Percentiles rank a stretch among this genome's conserved stretches.
These are phyloP conservation scores for Phrynocephalus versicolor DNA, from an alignment of 2,113 vertebrate species.

Conservation along the genomic window DNA sequence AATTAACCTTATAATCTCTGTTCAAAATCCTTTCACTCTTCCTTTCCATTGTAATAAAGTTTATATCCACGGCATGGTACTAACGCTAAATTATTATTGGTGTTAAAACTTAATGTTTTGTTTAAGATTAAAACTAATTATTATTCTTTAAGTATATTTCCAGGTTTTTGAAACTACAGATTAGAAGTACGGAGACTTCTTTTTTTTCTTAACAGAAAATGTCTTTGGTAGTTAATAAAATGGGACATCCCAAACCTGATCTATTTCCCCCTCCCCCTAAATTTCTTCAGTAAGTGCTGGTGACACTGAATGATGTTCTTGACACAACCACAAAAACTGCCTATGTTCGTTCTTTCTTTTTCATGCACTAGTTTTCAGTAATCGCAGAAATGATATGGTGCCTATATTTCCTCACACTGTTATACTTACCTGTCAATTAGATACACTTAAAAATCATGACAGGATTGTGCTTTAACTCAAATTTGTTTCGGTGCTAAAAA, in stretches of 20 bases:
- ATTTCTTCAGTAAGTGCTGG: neutral
- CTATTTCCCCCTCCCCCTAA: neutral
- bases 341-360: neutral
- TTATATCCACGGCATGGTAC: neutral
- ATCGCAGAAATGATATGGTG: slow-evolving; percentile 37
- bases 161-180: neutral
- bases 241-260: neutral
- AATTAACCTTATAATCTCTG: neutral
- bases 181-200: neutral
- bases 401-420: slow-evolving; percentile 37
- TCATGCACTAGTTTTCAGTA: slow-evolving; percentile 34
- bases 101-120: neutral
- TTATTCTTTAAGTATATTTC: neutral
- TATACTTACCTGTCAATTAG: slow-evolving; percentile 40
- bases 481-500: slow-evolving; percentile 15
- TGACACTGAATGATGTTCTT: neutral
- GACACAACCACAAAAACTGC: neutral
- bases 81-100: neutral
- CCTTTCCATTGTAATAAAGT: neutral
- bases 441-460: slow-evolving; percentile 36
- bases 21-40: neutral
- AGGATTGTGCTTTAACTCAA: slow-evolving; percentile 45
- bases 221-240: neutral
- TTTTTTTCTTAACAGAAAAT: too few relatives aligned
- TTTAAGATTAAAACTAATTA: neutral